These are phyloP conservation scores for Cerastis leucographa DNA, from an alignment of 2,888 invertebrate genomes.

Conservation along the genomic window DNA sequence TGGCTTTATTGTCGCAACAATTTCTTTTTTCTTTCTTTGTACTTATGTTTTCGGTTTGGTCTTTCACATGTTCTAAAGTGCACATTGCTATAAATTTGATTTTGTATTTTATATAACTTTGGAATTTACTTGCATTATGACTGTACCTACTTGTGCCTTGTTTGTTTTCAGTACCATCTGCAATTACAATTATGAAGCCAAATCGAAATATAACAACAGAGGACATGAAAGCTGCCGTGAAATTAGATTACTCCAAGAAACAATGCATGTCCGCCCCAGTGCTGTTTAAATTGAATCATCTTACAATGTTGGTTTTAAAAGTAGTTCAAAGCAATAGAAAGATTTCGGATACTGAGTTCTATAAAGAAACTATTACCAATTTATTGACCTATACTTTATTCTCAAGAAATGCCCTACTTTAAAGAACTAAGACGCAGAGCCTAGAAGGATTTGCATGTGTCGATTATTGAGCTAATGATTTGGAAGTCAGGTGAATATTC, in stretches of 20 bases:
- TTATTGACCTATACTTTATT: background rate
- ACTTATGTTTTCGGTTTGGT: background rate
- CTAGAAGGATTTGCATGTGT: background rate
- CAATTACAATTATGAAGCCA: background rate
- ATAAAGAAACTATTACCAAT: constrained; percentile 1
- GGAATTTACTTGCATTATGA: background rate
- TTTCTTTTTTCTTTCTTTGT: constrained; percentile 3
- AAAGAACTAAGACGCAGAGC: background rate
- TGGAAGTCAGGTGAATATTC: background rate
- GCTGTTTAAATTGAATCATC: constrained; percentile 16
- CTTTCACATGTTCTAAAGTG: background rate
- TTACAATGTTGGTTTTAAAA: background rate
- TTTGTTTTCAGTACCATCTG: background rate
- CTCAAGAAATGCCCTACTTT: no score
- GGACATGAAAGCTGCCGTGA: background rate
- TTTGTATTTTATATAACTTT: background rate
- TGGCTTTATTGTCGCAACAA: background rate
- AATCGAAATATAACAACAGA: constrained; percentile 1
- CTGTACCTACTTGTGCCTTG: background rate
- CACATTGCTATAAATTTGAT: background rate
- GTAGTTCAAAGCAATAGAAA: constrained; percentile 1
- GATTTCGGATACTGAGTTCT: background rate
- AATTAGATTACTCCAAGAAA: constrained; percentile 7
- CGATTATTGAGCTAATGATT: background rate
- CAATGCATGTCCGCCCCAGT: background rate